phyloP scores from a whole-genome alignment of 2,888 invertebrate species.

The Orthosia gothica region DNA sequence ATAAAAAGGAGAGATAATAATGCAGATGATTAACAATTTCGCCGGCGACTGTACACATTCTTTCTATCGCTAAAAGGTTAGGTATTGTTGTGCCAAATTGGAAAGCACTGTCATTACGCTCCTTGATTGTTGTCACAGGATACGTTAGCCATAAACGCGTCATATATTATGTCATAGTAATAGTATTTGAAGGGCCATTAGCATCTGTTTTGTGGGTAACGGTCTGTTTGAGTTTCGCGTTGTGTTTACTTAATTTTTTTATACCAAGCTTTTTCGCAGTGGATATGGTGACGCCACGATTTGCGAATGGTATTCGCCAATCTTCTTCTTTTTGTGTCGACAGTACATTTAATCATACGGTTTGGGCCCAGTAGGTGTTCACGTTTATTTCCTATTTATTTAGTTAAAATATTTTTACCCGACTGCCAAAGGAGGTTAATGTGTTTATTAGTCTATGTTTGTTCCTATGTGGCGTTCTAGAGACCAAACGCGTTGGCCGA shows the following conservation, averaged over 20 bases:
- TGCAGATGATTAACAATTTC: conserved; percentile 4
- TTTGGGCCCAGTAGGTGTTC: no score
- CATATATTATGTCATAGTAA: conserved; percentile 54
- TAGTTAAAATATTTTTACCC: not conserved
- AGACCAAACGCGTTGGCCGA: no score
- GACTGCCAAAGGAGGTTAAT: no score
- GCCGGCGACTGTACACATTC: conserved; percentile 28
- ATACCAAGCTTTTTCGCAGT: not conserved
- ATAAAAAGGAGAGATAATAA: not conserved
- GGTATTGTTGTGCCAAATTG: conserved; percentile 78
- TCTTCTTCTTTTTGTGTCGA: no score
- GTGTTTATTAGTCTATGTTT: no score
- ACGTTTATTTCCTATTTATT: not conserved
- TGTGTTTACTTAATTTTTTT: conserved; percentile 40
- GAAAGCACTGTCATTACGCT: conserved; percentile 66
- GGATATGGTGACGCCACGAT: not conserved
- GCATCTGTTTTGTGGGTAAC: conserved; percentile 59
- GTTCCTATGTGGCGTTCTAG: no score
- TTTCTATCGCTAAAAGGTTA: conserved; percentile 56
- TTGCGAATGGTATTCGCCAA: not conserved
- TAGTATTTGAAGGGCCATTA: conserved; percentile 59
- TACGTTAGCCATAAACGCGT: conserved; percentile 64
- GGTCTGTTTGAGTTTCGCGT: conserved; percentile 53
- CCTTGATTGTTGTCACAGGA: conserved; percentile 67
- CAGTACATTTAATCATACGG: no score